phyloP scores from a whole-genome alignment of 2,888 invertebrate species.

The Zelleria hepariella region DNA sequence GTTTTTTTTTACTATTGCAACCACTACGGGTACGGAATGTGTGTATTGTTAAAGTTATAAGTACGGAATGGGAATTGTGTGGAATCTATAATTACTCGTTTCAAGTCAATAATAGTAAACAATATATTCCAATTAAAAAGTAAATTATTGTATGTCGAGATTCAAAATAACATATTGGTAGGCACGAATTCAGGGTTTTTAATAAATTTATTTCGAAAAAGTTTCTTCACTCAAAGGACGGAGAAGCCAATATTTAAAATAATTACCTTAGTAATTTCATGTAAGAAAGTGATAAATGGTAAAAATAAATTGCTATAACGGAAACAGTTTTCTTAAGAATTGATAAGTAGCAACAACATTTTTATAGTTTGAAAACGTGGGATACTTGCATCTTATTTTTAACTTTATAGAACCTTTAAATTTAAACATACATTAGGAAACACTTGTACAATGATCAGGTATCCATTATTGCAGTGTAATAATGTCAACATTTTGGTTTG shows the following conservation, averaged over 20 bases:
- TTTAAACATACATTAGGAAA: conserved; percentile 29
- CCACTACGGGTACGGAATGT: conserved; percentile 52
- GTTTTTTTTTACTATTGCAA: conserved; percentile 47
- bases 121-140: conserved; percentile 10
- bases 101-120: conserved; percentile 12
- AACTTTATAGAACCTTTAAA: conserved; percentile 2
- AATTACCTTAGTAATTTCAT: conserved; percentile 15
- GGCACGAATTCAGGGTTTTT: conserved; percentile 63
- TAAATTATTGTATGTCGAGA: conserved; percentile 37
- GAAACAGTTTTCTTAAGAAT: not conserved
- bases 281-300: not conserved
- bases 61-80: conserved; percentile 7
- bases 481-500: not conserved
- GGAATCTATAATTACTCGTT: too few relatives aligned
- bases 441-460: conserved; percentile 56
- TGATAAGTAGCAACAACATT: not conserved
- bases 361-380: not conserved
- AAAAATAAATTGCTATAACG: not conserved
- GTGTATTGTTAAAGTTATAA: conserved; percentile 16
- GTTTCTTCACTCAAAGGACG: conserved; percentile 51
- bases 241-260: conserved; percentile 43
- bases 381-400: not conserved
- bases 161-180: conserved; percentile 34
- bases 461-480: conserved; percentile 33
- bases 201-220: conserved; percentile 14